Conservation (phyloP, 2,797 vertebrate genomes). For the Anguilla anguilla region DNA sequence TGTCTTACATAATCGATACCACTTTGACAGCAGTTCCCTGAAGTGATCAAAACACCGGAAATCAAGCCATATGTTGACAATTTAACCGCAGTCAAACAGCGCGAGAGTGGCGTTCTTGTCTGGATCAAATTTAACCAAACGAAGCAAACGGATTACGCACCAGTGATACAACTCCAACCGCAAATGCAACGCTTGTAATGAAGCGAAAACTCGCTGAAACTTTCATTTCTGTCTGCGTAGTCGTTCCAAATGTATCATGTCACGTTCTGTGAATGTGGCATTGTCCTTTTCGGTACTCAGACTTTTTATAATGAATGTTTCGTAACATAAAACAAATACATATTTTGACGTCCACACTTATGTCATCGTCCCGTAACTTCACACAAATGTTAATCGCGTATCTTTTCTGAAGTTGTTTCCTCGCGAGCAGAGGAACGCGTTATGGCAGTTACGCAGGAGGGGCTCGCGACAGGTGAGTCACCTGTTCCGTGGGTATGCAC, state of each 20-base stretch:
- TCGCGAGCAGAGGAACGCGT: background rate
- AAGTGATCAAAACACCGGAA: background rate
- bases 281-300: background rate
- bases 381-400: background rate
- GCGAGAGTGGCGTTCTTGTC: background rate
- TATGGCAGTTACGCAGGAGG: background rate
- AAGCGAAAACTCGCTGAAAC: conserved; percentile 16
- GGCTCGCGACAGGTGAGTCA: conserved; percentile 21
- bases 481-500: conserved; percentile 14
- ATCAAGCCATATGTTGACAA: background rate
- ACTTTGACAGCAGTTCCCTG: background rate
- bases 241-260: background rate
- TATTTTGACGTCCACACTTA: background rate
- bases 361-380: background rate
- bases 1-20: background rate
- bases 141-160: conserved; percentile 34
- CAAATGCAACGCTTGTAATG: conserved; percentile 9
- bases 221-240: conserved; percentile 26
- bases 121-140: background rate
- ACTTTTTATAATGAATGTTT: background rate
- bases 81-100: background rate
- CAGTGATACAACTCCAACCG: conserved; percentile 23
- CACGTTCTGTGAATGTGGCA: background rate
- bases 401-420: background rate
- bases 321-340: background rate